Conservation (phyloP, 2,888 invertebrate species). For the Drosophila cognata region DNA sequence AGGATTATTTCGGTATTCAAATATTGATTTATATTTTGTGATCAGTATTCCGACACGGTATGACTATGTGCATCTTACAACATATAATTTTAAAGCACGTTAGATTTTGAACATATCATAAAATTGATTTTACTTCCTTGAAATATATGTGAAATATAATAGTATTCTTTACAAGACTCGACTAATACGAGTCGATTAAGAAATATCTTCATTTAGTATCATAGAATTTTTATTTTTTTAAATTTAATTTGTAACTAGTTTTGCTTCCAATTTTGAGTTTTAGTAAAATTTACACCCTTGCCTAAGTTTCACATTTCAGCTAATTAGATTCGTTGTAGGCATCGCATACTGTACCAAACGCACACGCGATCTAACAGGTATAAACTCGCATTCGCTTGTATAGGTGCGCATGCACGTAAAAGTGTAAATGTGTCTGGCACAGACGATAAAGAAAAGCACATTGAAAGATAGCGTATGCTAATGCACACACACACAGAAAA, state of each 20-base stretch:
- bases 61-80: neutral
- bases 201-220: neutral
- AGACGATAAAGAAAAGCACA: constrained; percentile 22
- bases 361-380: constrained; percentile 36
- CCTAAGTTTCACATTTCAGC: neutral
- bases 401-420: neutral
- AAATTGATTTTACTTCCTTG: neutral
- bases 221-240: neutral
- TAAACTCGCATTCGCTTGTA: constrained; percentile 31
- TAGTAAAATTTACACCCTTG: neutral
- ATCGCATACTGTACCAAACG: constrained; percentile 22
- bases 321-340: constrained; percentile 2
- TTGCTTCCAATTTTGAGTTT: neutral
- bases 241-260: neutral
- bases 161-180: neutral
- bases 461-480: constrained; percentile 9
- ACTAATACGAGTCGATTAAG: neutral
- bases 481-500: neutral
- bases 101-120: neutral
- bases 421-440: constrained; percentile 8
- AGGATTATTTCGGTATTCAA: neutral
- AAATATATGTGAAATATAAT: neutral
- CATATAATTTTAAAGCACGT: neutral
- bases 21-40: neutral
- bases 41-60: neutral